Base-by-base conservation (phyloP, 1,140 invertebrate genomes). In the Drosophila melanogaster region DNA sequence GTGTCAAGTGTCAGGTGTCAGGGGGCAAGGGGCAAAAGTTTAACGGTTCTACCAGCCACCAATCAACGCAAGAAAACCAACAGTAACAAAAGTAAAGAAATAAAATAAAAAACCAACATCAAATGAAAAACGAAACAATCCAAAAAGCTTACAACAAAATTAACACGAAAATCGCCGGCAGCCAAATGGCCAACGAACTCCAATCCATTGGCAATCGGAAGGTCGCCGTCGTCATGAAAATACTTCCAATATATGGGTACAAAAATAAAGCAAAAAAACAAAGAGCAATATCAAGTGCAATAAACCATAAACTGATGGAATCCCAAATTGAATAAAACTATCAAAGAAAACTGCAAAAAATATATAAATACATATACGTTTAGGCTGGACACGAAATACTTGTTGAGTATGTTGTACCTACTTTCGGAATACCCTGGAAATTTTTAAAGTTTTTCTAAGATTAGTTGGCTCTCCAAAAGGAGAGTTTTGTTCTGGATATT, bases 1-100 rank as follows among this genome's bases (percentile, higher is more conserved):
- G 53, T 79, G 77, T 79, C 62, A 70, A 57, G 77, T 81, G 78
- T 61, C 71, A 81, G 57, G 67, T 81, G 81, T 87, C 81, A 86
- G 49, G 72, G 64, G 72, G 64, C 81, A 46, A 49, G 79, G 77
- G 61, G 79, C 81, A 77, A 81, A 74, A 85, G 83, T 85, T 85
- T 81, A 85, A 87, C 81, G 81, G 83, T 87, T 78, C 66, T 81
- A 74, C 54, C 19, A 74, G 60, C 46, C 51, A 62, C 38, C 51
- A 73, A 72, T 44, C 54, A 69, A 54, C 17, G 15, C 35, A 10
- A 40, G 11, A 51, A 75, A 56, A 37, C 49, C 37, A 14, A 14
- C 37, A 37, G 3, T 12, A 37, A 14, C 12, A 37, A 38, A 12
- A 67, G 19, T 0, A 19, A 22, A 17, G 3, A 56, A 46, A 22